A percentile compares a stretch with the other conserved stretches of the same genome.
Evolutionary conservation across 2,888 invertebrate species (phyloP).

Genomic region (Ectemnius cavifrons): DNA sequence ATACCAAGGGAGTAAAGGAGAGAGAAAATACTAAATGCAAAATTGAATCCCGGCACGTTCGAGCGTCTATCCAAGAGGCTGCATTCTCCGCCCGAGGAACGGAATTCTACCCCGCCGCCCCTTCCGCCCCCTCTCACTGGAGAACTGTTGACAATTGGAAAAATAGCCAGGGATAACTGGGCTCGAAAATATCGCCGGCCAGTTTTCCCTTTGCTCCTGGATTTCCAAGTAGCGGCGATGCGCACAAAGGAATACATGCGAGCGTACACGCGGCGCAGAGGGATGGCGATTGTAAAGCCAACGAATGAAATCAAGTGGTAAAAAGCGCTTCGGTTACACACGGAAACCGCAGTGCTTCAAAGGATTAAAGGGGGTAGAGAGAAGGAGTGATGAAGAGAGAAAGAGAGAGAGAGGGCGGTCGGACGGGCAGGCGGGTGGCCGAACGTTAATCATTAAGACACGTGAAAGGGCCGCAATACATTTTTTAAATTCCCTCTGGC

Average conservation of each 20-base stretch:
- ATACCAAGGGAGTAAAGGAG: no score
- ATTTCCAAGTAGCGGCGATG: neutral
- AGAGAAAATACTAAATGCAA: no score
- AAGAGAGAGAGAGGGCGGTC: no score
- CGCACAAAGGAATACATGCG: conserved; percentile 12
- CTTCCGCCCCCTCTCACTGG: no score
- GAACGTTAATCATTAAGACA: conserved; percentile 7
- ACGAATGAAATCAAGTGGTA: conserved; percentile 46
- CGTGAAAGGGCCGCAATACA: conserved; percentile 4
- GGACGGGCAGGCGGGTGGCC: neutral
- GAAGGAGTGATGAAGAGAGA: no score
- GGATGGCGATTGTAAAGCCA: conserved; percentile 41
- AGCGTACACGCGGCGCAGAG: conserved; percentile 33
- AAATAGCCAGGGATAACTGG: no score
- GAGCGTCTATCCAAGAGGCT: no score
- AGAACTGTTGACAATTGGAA: conserved; percentile 1
- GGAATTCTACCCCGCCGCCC: no score
- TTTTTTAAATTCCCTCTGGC: conserved; percentile 3
- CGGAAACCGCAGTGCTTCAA: conserved; percentile 35
- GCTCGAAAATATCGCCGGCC: neutral
- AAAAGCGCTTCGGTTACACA: conserved; percentile 37
- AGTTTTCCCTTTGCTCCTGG: neutral
- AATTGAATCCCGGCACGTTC: no score
- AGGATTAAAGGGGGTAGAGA: conserved; percentile 30
- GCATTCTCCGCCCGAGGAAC: no score